These are phyloP conservation scores for Adelphocoris suturalis DNA, from an alignment of 2,888 invertebrate genomes.

Conservation along the genomic window DNA sequence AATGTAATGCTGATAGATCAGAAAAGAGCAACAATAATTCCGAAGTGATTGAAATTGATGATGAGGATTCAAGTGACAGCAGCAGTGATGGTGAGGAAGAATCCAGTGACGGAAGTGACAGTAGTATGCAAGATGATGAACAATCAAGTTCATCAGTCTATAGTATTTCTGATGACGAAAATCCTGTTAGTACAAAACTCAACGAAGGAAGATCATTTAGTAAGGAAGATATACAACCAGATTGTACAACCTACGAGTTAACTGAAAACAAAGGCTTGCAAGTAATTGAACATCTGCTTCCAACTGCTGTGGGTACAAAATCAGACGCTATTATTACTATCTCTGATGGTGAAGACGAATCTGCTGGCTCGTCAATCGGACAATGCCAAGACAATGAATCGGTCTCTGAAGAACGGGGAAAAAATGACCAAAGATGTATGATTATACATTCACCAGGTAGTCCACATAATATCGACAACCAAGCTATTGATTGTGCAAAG, in stretches of 20 bases:
- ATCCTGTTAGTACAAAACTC: background rate
- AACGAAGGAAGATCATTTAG: background rate
- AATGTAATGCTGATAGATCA: too few species aligned
- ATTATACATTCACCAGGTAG: too few species aligned
- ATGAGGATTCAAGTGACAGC: slow-evolving; percentile 1
- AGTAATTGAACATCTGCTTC: too few species aligned
- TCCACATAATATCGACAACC: background rate
- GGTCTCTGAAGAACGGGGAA: background rate
- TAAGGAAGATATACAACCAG: background rate
- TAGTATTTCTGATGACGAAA: background rate
- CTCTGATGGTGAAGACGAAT: background rate
- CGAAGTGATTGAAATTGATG: background rate
- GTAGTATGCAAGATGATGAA: background rate
- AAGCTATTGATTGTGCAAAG: background rate
- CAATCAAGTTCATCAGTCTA: background rate
- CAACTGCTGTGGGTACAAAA: too few species aligned
- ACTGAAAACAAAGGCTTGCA: too few species aligned
- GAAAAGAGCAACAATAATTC: background rate
- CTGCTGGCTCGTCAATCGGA: background rate
- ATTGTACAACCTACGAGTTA: background rate
- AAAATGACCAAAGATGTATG: background rate
- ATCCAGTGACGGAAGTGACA: background rate
- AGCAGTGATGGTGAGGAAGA: background rate
- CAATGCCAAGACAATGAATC: background rate
- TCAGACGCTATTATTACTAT: background rate